Percentiles rank a stretch among this genome's conserved stretches.
Conservation (phyloP, 2,797 vertebrate genomes). For the Paratrypauchen microcephalus region DNA sequence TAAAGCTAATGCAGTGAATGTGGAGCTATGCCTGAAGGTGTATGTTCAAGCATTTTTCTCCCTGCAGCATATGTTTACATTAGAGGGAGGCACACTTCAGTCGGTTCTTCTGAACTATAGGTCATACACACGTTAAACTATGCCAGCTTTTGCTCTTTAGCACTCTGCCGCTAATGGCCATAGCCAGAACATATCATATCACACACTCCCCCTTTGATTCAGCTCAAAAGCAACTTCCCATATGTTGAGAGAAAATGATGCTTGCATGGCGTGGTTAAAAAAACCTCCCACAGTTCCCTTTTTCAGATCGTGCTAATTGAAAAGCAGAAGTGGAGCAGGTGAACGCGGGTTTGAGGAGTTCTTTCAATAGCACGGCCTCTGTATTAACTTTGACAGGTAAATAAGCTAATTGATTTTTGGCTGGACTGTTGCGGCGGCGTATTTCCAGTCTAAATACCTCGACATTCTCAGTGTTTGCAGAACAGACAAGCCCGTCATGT, state of each 20-base stretch:
- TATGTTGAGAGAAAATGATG: slow-evolving; percentile 26
- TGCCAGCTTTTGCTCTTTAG: slow-evolving; percentile 32
- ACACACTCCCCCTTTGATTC: slow-evolving; percentile 34
- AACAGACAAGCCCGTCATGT: slow-evolving; percentile 81
- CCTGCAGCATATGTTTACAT: slow-evolving; percentile 16
- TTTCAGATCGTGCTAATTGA: slow-evolving; percentile 69
- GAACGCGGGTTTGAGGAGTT: slow-evolving; percentile 72
- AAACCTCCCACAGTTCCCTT: slow-evolving; percentile 37
- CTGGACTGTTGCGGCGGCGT: slow-evolving; percentile 62
- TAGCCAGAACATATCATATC: slow-evolving; percentile 32
- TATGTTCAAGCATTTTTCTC: slow-evolving; percentile 21
- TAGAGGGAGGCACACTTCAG: background rate
- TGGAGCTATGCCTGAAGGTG: slow-evolving; percentile 10
- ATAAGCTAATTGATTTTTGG: slow-evolving; percentile 82
- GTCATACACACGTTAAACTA: slow-evolving; percentile 15
- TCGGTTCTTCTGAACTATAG: slow-evolving; percentile 33
- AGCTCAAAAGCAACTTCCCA: slow-evolving; percentile 46
- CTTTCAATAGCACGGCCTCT: slow-evolving; percentile 59
- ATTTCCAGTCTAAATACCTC: slow-evolving; percentile 66
- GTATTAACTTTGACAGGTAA: slow-evolving; percentile 79
- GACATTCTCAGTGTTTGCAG: slow-evolving; percentile 69
- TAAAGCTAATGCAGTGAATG: slow-evolving; percentile 16
- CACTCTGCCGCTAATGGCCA: slow-evolving; percentile 23
- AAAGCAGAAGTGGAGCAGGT: slow-evolving; percentile 62
- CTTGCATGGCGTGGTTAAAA: slow-evolving; percentile 24